Base-by-base conservation (phyloP, 2,113 vertebrate species). In the Fregetta grallaria region DNA sequence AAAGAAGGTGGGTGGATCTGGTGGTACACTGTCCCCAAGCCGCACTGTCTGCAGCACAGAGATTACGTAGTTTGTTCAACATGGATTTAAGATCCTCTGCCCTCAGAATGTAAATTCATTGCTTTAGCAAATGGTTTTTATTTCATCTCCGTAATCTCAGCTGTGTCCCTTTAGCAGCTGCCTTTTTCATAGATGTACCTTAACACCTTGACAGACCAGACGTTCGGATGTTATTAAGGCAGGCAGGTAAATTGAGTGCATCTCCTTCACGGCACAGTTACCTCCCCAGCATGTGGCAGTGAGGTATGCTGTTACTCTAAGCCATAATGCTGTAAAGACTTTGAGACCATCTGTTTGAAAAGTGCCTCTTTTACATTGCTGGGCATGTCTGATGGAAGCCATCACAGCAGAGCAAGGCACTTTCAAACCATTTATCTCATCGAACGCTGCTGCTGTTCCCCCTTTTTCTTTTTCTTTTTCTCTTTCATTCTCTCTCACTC, bases 271-370 rank as follows among this genome's bases (percentile, higher is more conserved):
- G 30, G 76, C 88, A 78, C 80, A 71, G 67, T 22, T 70, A 73
- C 81, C 16, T 85, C 49, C 70, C 53, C 81, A 86, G 84, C 29
- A 34, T 56, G 81, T 76, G 83, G 77, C 84, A 65, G 21, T 49
- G 84, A 95, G 84, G 52, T 50, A 3, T 38, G 61, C 67, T 93
- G 53, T 76, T 88, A 7, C 70, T 86, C 42, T 2, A 15, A 84
- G 70, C 56, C 42, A 12, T 44, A 62, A 76, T 32, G 50, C 77
- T 91, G 30, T 44, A 49, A 90, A 66, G 67, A 38, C 59, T 72
- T 68, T 7, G 61, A 83, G 75, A 86, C 71, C 86, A 86, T 88
- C 93, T 97, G 86, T 67, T 94, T 74, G 81, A 86, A 58, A 92
- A 95, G 53, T 29, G 23, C 56, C 49, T 80, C 26, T 38, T 86